Conservation (phyloP, 2,113 vertebrate genomes). For the Nerophis lumbriciformis region DNA sequence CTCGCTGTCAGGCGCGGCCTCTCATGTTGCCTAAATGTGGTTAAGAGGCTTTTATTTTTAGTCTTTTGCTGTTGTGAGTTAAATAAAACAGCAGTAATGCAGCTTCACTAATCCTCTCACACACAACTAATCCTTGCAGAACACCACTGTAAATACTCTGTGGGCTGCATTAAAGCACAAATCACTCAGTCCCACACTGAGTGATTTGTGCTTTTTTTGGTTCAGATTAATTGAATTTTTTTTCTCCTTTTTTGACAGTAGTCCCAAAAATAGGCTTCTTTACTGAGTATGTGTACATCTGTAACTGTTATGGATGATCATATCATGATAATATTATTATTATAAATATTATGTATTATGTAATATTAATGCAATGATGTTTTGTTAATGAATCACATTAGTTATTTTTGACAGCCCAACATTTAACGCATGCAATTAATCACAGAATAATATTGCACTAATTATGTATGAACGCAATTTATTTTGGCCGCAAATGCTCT, state of each 20-base stretch:
- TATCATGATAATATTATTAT: too few relatives aligned
- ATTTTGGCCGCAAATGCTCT: too few relatives aligned
- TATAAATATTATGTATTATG: too few relatives aligned
- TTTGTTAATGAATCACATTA: too few relatives aligned
- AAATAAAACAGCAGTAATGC: conserved; percentile 72
- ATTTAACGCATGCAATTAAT: too few relatives aligned
- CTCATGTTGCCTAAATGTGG: conserved; percentile 65
- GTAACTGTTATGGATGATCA: neutral
- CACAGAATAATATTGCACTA: too few relatives aligned
- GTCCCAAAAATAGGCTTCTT: neutral
- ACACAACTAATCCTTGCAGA: conserved; percentile 69
- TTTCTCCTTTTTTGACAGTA: conserved; percentile 24
- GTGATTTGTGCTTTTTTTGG: conserved; percentile 60
- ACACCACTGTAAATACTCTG: conserved; percentile 68
- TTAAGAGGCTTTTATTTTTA: conserved; percentile 71
- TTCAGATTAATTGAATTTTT: conserved; percentile 56
- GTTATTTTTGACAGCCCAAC: too few relatives aligned
- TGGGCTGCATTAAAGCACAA: conserved; percentile 62
- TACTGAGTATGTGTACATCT: neutral
- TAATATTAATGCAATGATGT: too few relatives aligned
- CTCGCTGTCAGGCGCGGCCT: conserved; percentile 41
- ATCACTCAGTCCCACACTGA: conserved; percentile 65
- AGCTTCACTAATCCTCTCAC: conserved; percentile 73
- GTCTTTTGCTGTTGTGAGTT: conserved; percentile 70
- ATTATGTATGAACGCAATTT: too few relatives aligned